A percentile compares a stretch with the other conserved stretches of the same genome.
phyloP scores from a whole-genome alignment of 2,888 invertebrate genomes.

The Agriopis leucophaearia region DNA sequence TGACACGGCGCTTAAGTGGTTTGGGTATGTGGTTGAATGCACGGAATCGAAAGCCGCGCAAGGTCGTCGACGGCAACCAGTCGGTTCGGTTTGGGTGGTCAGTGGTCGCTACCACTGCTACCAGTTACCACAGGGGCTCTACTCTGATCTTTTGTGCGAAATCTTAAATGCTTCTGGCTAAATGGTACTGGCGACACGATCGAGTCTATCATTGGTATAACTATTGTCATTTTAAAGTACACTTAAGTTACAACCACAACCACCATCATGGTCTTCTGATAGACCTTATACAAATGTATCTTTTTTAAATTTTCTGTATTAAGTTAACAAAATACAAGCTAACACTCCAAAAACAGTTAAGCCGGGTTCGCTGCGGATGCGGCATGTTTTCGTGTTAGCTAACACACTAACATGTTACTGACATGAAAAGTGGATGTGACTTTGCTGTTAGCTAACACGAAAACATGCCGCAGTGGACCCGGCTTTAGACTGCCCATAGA shows the following conservation, averaged over 20 bases:
- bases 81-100: conserved; percentile 56
- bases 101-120: conserved; percentile 38
- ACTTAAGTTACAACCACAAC: background rate
- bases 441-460: too few relatives aligned
- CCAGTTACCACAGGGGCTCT: conserved; percentile 2
- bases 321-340: too few relatives aligned
- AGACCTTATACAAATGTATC: background rate
- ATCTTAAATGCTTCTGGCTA: conserved; percentile 14
- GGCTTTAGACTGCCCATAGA: too few relatives aligned
- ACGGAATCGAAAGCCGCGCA: conserved; percentile 69
- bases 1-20: conserved; percentile 25
- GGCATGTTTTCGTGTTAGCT: too few relatives aligned
- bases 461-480: too few relatives aligned
- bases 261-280: background rate
- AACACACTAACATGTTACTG: too few relatives aligned
- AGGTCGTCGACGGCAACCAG: conserved; percentile 63
- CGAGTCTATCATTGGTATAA: too few relatives aligned
- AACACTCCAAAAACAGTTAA: too few relatives aligned
- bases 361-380: too few relatives aligned
- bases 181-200: background rate
- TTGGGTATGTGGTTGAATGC: conserved; percentile 42
- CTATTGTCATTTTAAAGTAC: background rate
- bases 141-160: conserved; percentile 37
- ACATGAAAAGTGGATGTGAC: too few relatives aligned
- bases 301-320: too few relatives aligned